Percentiles rank a stretch among this genome's conserved stretches.
Conservation (phyloP, 2,113 vertebrate species). For the Notiomystis cincta region DNA sequence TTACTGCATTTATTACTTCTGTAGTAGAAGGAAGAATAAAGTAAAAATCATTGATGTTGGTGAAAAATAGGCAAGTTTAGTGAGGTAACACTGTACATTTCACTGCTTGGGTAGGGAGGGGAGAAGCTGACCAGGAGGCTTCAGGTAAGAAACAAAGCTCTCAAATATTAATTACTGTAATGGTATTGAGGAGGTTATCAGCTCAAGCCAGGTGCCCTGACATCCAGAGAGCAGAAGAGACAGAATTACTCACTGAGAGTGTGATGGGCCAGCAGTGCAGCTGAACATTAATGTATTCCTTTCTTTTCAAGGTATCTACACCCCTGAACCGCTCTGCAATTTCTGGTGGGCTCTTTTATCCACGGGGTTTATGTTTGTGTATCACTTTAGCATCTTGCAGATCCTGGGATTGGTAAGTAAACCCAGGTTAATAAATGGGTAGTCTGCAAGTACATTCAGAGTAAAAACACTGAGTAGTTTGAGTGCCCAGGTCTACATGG, state of each 20-base stretch:
- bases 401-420: conserved; percentile 90
- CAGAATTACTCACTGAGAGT: conserved; percentile 2
- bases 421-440: neutral
- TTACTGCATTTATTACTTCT: neutral
- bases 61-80: neutral
- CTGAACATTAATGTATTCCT: conserved; percentile 7
- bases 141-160: conserved; percentile 1
- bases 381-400: conserved; percentile 93
- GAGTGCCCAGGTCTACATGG: neutral
- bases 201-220: neutral
- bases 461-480: neutral
- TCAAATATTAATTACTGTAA: neutral
- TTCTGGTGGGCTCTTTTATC: conserved; percentile 95
- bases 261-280: neutral
- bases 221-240: neutral
- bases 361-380: conserved; percentile 94
- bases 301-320: conserved; percentile 86
- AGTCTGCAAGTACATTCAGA: neutral
- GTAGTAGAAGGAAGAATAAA: neutral
- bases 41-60: neutral
- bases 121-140: neutral
- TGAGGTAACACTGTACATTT: neutral
- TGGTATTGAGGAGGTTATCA: conserved; percentile 6
- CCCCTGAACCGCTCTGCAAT: conserved; percentile 88
- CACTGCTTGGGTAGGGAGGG: neutral